Base-by-base conservation (phyloP, 2,113 vertebrate species). In the Rhinogobius similis region DNA sequence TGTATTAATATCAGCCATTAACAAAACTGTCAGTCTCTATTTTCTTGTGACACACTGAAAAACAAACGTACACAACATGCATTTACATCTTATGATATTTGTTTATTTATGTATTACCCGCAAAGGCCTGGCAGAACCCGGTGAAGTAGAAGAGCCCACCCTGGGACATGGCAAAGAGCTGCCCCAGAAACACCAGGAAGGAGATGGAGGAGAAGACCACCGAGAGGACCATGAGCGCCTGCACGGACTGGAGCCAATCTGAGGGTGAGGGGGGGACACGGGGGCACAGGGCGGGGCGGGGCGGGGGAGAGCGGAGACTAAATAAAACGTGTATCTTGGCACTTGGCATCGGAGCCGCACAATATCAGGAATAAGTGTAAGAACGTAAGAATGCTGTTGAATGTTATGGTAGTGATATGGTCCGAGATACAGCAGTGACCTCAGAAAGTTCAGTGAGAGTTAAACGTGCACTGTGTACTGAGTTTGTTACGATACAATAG, bases 91-190 rank as follows among this genome's bases (percentile, higher is more conserved):
- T 36, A 36, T 41, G 1, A 41, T 12, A 41, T 10, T 41, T 41
- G 1, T 0, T 11, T 23, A n/a, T n/a, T n/a, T n/a, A n/a, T n/a
- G n/a, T 10, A 12, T 52, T 10, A 96, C 96, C 94, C 90, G 96
- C 91, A 56, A 94, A 93, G 2, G 93, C 87, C 83, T 97, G 96
- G 79, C 93, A 94, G 70, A 96, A 66, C 64, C 95, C 96, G 0
- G 95, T 95, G 84, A 95, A 92, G 14, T 96, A 97, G 91, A 97
- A 97, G 67, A 97, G 93, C 0, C 90, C 91, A 67, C 94, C 94
- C 70, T 82, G 90, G 39, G 92, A 78, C 82, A 95, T 84, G 55
- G 90, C 93, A 82, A 95, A 91, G 68, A 97, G 92, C 70, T 96
- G 95, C 66, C 91, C 90, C 88, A 96, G 89, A 88, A 96, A 96